Percentiles rank a stretch among this genome's conserved stretches.
phyloP scores from a whole-genome alignment of 2,797 vertebrate genomes.

The Acrossocheilus wenchowensis region DNA sequence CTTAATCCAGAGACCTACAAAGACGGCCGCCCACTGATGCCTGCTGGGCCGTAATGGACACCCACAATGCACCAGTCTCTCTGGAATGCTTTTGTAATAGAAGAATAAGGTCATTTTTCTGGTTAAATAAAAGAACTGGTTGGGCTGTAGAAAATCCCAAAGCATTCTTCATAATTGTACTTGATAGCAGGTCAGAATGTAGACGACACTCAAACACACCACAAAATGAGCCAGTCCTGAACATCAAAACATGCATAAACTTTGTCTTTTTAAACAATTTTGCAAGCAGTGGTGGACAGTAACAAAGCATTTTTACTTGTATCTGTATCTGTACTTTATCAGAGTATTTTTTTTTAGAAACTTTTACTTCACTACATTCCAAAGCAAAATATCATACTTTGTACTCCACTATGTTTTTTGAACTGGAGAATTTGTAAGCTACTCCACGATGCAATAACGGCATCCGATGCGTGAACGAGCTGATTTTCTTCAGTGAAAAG shows the following conservation, averaged over 20 bases:
- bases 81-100: slow-evolving; percentile 28
- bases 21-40: slow-evolving; percentile 25
- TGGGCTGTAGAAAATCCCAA: slow-evolving; percentile 2
- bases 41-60: slow-evolving; percentile 28
- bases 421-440: background rate
- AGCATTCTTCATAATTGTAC: background rate
- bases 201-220: background rate
- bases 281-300: background rate
- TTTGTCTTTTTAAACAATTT: background rate
- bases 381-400: background rate
- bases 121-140: background rate
- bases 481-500: background rate
- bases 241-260: background rate
- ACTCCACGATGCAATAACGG: background rate
- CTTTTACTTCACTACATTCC: background rate
- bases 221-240: background rate
- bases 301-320: background rate
- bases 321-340: background rate
- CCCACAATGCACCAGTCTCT: slow-evolving; percentile 19
- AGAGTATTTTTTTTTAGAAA: background rate
- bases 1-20: slow-evolving; percentile 23
- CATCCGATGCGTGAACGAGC: background rate
- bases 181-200: background rate
- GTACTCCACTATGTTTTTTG: background rate
- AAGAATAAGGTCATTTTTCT: background rate